Evolutionary conservation across 2,113 vertebrate species (phyloP).

Genomic region (Semicossyphus pulcher): DNA sequence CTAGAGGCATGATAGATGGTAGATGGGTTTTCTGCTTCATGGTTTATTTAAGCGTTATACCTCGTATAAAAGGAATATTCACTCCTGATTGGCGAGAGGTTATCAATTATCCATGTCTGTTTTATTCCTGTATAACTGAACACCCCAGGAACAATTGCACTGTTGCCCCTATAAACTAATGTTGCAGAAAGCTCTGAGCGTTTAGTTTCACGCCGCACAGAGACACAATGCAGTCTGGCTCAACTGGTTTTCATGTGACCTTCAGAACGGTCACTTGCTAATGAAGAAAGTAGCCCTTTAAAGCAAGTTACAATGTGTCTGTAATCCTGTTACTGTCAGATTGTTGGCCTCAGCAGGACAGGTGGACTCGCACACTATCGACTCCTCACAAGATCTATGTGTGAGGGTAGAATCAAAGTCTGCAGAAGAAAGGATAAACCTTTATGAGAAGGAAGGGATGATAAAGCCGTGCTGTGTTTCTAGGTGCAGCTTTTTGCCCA

Average conservation of each 20-base stretch:
- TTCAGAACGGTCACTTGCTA: neutral
- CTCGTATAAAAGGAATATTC: conserved; percentile 68
- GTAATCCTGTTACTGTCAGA: neutral
- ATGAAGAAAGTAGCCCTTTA: neutral
- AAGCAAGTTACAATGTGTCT: neutral
- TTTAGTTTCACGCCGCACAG: conserved; percentile 48
- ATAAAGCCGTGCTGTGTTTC: conserved; percentile 4
- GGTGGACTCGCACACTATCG: neutral
- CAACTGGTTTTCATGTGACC: conserved; percentile 28
- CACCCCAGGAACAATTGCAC: conserved; percentile 61
- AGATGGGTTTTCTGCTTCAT: conserved; percentile 65
- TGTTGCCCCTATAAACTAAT: conserved; percentile 51
- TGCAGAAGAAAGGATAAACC: neutral
- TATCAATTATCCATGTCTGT: conserved; percentile 75
- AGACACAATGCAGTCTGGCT: conserved; percentile 1
- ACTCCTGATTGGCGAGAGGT: conserved; percentile 66
- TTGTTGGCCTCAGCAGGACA: neutral
- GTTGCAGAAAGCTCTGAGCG: conserved; percentile 45
- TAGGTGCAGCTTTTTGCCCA: conserved; percentile 4
- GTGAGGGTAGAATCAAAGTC: neutral
- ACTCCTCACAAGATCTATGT: neutral
- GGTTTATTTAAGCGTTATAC: conserved; percentile 69
- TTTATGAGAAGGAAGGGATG: neutral
- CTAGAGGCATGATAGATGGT: conserved; percentile 40
- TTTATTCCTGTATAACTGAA: conserved; percentile 73